A percentile compares a stretch with the other conserved stretches of the same genome.
phyloP scores from a whole-genome alignment of 2,888 invertebrate genomes.

The Machimus rusticus region DNA sequence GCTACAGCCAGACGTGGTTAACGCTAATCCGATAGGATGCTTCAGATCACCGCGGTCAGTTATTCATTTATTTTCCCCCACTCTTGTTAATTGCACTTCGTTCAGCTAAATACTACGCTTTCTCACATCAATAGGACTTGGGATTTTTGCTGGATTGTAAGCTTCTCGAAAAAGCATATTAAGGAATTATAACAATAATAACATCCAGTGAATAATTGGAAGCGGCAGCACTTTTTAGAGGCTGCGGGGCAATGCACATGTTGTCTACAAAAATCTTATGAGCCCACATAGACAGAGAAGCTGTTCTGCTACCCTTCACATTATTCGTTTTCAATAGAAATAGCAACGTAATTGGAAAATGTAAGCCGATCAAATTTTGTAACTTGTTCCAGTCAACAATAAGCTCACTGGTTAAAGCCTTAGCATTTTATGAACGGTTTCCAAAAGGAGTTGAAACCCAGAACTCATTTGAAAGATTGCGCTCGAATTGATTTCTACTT shows the following conservation, averaged over 20 bases:
- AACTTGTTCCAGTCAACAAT: slow-evolving; percentile 20
- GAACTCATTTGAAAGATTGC: not conserved
- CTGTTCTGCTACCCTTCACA: not conserved
- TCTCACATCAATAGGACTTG: not conserved
- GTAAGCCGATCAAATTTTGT: slow-evolving; percentile 36
- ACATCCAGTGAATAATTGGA: not conserved
- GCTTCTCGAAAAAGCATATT: not conserved
- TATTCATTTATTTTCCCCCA: slow-evolving; percentile 6
- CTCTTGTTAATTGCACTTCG: slow-evolving; percentile 27
- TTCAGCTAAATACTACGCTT: not conserved
- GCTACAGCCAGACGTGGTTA: slow-evolving; percentile 33
- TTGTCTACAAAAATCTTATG: not conserved
- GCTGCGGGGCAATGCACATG: not conserved
- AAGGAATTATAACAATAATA: slow-evolving; percentile 32
- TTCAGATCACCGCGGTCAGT: not conserved
- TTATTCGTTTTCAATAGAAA: slow-evolving; percentile 12
- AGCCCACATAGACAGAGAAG: not conserved
- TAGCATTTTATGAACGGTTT: not conserved
- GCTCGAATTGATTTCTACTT: not conserved
- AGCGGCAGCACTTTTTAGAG: not conserved
- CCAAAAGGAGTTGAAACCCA: not conserved
- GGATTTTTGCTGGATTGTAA: slow-evolving; percentile 7
- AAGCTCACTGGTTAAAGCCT: slow-evolving; percentile 5
- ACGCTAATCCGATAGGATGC: slow-evolving; percentile 14
- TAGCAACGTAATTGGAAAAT: slow-evolving; percentile 31